Conservation (phyloP, 2,888 invertebrate species). For the Aelia acuminata region DNA sequence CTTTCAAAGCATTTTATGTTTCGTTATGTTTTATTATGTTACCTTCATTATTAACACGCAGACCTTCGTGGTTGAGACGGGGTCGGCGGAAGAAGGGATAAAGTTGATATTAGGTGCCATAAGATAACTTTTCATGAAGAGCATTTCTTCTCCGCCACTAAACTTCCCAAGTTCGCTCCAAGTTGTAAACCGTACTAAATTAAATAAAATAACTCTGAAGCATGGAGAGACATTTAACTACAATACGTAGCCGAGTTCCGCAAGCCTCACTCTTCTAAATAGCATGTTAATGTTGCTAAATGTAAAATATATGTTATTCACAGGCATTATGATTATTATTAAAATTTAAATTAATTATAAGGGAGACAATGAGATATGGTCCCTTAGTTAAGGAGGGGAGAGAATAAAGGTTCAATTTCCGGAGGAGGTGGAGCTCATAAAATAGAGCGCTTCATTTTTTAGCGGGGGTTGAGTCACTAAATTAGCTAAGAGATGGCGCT, state of each 20-base stretch:
- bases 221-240: neutral
- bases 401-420: slow-evolving; percentile 8
- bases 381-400: neutral
- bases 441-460: slow-evolving; percentile 11
- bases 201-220: neutral
- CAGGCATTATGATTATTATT: neutral
- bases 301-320: neutral
- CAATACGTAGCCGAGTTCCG: neutral
- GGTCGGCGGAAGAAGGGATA: neutral
- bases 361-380: neutral
- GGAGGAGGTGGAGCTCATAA: neutral
- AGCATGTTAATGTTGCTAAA: neutral
- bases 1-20: too few species aligned
- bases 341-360: neutral
- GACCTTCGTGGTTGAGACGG: neutral
- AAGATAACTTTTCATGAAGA: slow-evolving; percentile 8
- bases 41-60: neutral
- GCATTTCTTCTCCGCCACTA: neutral
- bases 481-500: neutral
- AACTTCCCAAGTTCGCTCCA: neutral
- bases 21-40: too few species aligned
- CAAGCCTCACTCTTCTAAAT: neutral
- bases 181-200: slow-evolving; percentile 35
- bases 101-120: slow-evolving; percentile 26
- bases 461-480: neutral